Evolutionary conservation across 2,888 invertebrate species (phyloP).

Genomic region (Dryocosmus kuriphilus): DNA sequence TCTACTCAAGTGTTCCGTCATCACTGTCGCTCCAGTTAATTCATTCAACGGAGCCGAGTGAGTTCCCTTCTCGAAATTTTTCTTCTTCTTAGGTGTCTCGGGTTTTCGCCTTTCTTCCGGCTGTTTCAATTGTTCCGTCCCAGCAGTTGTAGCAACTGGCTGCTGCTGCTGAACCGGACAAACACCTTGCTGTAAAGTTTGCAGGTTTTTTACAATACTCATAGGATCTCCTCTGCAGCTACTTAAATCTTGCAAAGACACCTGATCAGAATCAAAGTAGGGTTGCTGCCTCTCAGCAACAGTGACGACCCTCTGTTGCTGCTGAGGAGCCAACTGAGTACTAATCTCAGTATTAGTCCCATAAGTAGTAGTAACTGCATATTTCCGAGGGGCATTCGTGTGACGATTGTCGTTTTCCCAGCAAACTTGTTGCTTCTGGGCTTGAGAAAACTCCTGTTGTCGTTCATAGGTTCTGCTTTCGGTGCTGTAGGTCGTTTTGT

Average conservation of each 20-base stretch:
- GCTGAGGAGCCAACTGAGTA: constrained; percentile 57
- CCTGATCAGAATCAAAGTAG: constrained; percentile 83
- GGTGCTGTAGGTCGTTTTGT: constrained; percentile 66
- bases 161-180: constrained; percentile 81
- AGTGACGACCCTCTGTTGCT: constrained; percentile 78
- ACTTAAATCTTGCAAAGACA: constrained; percentile 85
- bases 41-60: constrained; percentile 79
- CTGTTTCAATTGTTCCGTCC: constrained; percentile 72
- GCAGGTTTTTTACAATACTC: constrained; percentile 87
- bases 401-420: constrained; percentile 73
- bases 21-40: constrained; percentile 78
- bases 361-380: constrained; percentile 62
- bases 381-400: constrained; percentile 64
- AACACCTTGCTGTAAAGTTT: constrained; percentile 80
- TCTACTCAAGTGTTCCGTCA: constrained; percentile 80
- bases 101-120: constrained; percentile 74
- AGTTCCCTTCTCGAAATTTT: constrained; percentile 82
- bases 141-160: constrained; percentile 63
- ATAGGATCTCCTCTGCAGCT: constrained; percentile 88
- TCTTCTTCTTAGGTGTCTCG: constrained; percentile 78
- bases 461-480: constrained; percentile 71
- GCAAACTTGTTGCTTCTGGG: constrained; percentile 75
- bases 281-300: constrained; percentile 81
- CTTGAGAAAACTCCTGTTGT: constrained; percentile 75
- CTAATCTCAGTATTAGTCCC: constrained; percentile 60